Evolutionary conservation across 2,113 vertebrate genomes (phyloP).

Genomic region (Ictalurus furcatus): DNA sequence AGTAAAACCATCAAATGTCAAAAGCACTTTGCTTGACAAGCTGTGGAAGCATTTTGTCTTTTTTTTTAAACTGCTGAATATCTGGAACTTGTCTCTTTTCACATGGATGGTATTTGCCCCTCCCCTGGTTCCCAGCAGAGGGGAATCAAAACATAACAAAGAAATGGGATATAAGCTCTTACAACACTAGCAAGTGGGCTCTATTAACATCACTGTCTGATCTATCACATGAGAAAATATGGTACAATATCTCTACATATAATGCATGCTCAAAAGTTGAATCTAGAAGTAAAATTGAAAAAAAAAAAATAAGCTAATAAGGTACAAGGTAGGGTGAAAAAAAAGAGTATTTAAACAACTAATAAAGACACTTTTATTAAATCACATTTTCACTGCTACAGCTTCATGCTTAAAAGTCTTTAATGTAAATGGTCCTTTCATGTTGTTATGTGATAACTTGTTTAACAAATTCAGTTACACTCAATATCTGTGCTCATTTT

Average conservation of each 20-base stretch:
- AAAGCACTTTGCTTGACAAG: too few relatives aligned
- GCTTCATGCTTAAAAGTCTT: background rate
- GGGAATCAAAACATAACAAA: too few relatives aligned
- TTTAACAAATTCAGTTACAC: background rate
- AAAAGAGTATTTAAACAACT: too few relatives aligned
- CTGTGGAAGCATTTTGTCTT: too few relatives aligned
- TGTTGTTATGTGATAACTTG: background rate
- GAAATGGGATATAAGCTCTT: too few relatives aligned
- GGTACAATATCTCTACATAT: background rate
- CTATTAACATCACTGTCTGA: background rate
- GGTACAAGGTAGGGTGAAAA: background rate
- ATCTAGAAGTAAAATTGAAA: background rate
- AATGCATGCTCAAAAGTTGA: background rate
- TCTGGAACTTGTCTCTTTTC: too few relatives aligned
- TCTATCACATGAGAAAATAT: background rate
- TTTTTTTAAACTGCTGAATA: too few relatives aligned
- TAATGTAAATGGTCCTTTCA: background rate
- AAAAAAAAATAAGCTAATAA: background rate
- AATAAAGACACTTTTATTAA: too few relatives aligned
- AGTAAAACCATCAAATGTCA: too few relatives aligned
- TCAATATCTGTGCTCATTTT: background rate
- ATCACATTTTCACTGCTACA: background rate
- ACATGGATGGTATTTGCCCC: too few relatives aligned
- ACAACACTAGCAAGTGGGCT: background rate
- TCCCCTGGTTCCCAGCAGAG: too few relatives aligned